Percentiles rank a stretch among this genome's conserved stretches.
These are phyloP conservation scores for Patiria pectinifera DNA, from an alignment of 53 echinoderm and acorn worm genomes.

Conservation along the genomic window DNA sequence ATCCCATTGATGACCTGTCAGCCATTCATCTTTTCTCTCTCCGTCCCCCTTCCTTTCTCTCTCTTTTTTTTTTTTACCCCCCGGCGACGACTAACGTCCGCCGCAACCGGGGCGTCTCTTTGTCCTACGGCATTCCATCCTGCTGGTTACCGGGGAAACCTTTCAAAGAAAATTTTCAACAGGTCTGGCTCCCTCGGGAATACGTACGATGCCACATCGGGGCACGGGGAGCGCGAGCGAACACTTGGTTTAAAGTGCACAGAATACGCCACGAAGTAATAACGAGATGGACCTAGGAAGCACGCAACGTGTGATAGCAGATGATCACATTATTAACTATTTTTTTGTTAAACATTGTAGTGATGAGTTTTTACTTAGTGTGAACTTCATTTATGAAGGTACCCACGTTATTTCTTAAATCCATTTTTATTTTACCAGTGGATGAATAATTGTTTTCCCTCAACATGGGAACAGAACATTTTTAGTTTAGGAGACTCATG, in stretches of 20 bases:
- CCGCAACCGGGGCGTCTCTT: conserved; percentile 7
- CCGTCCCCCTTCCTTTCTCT: not conserved
- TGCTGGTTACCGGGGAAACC: conserved; percentile 54
- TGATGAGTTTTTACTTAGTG: not conserved
- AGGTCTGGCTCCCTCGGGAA: conserved; percentile 21
- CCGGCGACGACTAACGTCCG: not conserved
- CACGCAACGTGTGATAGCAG: not conserved
- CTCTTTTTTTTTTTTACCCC: not conserved
- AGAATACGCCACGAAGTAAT: conserved; percentile 32
- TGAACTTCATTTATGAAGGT: no score
- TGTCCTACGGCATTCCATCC: conserved; percentile 52
- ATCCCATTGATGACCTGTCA: conserved; percentile 34
- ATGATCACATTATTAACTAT: not conserved
- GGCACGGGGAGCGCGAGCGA: not conserved
- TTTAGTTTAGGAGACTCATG: no score
- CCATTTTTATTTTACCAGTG: no score
- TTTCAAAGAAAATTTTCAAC: conserved; percentile 49
- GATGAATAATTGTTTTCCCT: not conserved
- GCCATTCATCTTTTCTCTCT: not conserved
- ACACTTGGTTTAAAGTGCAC: not conserved
- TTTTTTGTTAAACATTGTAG: not conserved
- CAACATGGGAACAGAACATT: not conserved
- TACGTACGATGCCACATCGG: not conserved
- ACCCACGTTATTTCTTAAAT: no score
- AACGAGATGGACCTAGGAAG: conserved; percentile 30